Conservation (phyloP, 2,888 invertebrate species). For the Ormyrus labotus region DNA sequence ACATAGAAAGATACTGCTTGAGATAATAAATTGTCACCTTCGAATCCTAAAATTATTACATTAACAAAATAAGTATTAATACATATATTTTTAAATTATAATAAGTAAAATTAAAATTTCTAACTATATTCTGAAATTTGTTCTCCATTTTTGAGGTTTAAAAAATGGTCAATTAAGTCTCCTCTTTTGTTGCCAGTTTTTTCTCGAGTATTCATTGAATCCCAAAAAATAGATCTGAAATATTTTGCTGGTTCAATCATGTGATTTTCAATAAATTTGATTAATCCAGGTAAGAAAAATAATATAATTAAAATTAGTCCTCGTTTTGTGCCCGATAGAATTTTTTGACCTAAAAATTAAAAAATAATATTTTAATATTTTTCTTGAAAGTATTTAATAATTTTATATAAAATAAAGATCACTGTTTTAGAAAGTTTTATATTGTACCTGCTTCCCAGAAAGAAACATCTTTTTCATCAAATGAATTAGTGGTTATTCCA, state of each 20-base stretch:
- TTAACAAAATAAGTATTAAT: neutral
- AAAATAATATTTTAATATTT: neutral
- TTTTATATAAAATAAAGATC: conserved; percentile 1
- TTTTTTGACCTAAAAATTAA: conserved; percentile 59
- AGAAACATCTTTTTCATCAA: conserved; percentile 58
- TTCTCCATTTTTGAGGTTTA: conserved; percentile 64
- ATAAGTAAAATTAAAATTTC: conserved; percentile 7
- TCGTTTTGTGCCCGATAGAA: conserved; percentile 62
- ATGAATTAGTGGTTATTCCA: conserved; percentile 67
- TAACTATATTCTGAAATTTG: conserved; percentile 64
- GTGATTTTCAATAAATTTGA: conserved; percentile 58
- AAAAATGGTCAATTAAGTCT: conserved; percentile 65
- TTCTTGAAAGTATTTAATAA: neutral
- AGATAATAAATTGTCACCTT: conserved; percentile 65
- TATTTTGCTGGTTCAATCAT: conserved; percentile 62
- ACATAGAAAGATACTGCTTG: conserved; percentile 65
- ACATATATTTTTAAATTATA: neutral
- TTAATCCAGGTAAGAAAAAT: conserved; percentile 65
- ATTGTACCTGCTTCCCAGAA: conserved; percentile 65
- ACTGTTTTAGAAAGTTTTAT: neutral
- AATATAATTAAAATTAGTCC: conserved; percentile 62
- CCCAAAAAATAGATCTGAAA: conserved; percentile 65
- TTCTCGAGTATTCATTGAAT: conserved; percentile 64
- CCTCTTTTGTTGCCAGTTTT: conserved; percentile 60
- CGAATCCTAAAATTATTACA: conserved; percentile 60